These are phyloP conservation scores for Ophion costatus DNA, from an alignment of 2,888 invertebrate species.

Conservation along the genomic window DNA sequence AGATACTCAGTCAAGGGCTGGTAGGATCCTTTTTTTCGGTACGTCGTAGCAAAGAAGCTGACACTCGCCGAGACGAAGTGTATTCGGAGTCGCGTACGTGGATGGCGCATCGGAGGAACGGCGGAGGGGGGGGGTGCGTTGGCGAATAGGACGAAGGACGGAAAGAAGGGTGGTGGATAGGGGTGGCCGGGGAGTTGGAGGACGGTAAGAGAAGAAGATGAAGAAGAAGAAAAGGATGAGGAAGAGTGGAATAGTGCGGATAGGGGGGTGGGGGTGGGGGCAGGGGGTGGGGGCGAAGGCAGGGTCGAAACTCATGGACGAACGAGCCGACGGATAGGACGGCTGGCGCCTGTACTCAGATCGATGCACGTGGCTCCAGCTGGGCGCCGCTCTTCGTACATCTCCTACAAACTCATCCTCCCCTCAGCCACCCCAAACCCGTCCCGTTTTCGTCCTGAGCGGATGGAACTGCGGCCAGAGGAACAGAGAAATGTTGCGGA, in stretches of 20 bases:
- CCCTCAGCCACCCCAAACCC: conserved; percentile 48
- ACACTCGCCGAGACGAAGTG: conserved; percentile 38
- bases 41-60: conserved; percentile 12
- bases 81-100: conserved; percentile 37
- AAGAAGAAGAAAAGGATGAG: conserved; percentile 61
- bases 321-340: conserved; percentile 83
- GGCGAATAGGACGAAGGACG: conserved; percentile 9
- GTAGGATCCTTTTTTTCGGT: too few relatives aligned
- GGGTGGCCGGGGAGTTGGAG: conserved; percentile 44
- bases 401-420: conserved; percentile 77
- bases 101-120: conserved; percentile 29
- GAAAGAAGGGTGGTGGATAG: conserved; percentile 12
- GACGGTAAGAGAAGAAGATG: conserved; percentile 44
- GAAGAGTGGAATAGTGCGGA: conserved; percentile 54
- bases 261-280: conserved; percentile 37
- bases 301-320: conserved; percentile 83
- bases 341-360: conserved; percentile 83
- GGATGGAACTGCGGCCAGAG: conserved; percentile 43
- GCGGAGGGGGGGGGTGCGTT: conserved; percentile 22
- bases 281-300: conserved; percentile 70
- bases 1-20: too few relatives aligned
- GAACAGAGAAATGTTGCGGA: conserved; percentile 31
- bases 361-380: conserved; percentile 84
- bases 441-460: conserved; percentile 52
- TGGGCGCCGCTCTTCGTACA: conserved; percentile 83